These are phyloP conservation scores for Thunnus thynnus DNA, from an alignment of 2,113 vertebrate species.

Conservation along the genomic window DNA sequence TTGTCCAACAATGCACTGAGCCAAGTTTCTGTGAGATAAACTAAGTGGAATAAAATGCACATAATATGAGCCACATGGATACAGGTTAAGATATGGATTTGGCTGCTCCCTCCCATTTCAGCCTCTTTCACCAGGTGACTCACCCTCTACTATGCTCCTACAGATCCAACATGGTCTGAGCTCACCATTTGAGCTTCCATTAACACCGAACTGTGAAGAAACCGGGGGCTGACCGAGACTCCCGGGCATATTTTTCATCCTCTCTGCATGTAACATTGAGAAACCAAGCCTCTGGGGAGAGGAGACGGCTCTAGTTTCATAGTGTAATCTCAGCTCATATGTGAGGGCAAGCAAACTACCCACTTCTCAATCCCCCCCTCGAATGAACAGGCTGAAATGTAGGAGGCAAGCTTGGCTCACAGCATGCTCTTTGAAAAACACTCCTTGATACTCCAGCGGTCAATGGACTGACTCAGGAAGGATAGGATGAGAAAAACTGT, in stretches of 20 bases:
- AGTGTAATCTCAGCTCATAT: conserved; percentile 68
- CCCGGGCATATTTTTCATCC: conserved; percentile 67
- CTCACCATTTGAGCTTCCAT: conserved; percentile 65
- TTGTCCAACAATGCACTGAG: background rate
- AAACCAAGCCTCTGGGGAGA: conserved; percentile 60
- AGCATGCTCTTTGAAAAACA: conserved; percentile 52
- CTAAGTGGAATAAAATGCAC: background rate
- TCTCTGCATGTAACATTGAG: conserved; percentile 58
- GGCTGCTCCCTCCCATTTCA: background rate
- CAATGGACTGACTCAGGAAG: conserved; percentile 46
- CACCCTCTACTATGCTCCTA: conserved; percentile 35
- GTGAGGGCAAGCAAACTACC: conserved; percentile 51
- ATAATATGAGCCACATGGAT: background rate
- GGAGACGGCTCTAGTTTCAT: conserved; percentile 60
- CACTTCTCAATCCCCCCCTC: conserved; percentile 21
- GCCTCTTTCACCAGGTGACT: conserved; percentile 39
- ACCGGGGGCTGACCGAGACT: conserved; percentile 40
- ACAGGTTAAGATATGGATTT: background rate
- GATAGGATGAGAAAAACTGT: conserved; percentile 14
- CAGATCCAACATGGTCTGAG: conserved; percentile 45
- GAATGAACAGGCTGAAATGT: conserved; percentile 58
- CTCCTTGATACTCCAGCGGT: conserved; percentile 37
- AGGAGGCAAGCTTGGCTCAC: conserved; percentile 62
- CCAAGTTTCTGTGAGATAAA: conserved; percentile 3
- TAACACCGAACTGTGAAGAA: conserved; percentile 62